Conservation (phyloP, 2,113 vertebrate genomes). For the Strix uralensis region DNA sequence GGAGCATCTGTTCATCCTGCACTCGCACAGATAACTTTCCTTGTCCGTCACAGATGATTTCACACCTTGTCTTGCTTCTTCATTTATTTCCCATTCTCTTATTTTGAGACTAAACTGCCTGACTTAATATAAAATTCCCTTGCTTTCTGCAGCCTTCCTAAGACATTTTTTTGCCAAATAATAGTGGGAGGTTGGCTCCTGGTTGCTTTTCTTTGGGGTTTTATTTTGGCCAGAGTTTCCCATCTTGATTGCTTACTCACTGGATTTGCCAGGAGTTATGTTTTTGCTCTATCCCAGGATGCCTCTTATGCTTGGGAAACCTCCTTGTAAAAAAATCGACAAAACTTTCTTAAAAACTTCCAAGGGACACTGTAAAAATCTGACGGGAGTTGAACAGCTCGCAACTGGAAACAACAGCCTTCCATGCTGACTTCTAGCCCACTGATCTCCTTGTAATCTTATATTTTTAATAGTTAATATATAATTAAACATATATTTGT, state of each 20-base stretch:
- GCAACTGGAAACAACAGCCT: not conserved
- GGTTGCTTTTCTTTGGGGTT: not conserved
- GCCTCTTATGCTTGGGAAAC: not conserved
- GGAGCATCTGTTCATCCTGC: not conserved
- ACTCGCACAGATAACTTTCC: accelerated
- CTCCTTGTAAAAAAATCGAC: not conserved
- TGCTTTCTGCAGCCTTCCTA: not conserved
- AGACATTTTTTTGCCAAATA: not conserved
- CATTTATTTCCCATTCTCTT: not conserved
- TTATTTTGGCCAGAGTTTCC: not conserved
- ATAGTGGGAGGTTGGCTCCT: not conserved
- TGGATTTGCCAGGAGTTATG: not conserved
- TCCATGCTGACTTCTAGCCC: not conserved
- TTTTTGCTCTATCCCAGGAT: not conserved
- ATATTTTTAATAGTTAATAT: not conserved
- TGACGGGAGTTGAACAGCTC: not conserved
- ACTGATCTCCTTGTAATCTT: not conserved
- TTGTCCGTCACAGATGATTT: not conserved
- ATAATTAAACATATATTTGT: not conserved
- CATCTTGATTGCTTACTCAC: not conserved
- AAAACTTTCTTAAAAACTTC: not conserved
- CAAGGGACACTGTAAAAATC: not conserved
- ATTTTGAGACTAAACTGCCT: not conserved
- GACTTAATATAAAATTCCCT: not conserved
- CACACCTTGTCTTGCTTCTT: not conserved